Conservation (phyloP, 2,888 invertebrate genomes). For the Alsophila aescularia region DNA sequence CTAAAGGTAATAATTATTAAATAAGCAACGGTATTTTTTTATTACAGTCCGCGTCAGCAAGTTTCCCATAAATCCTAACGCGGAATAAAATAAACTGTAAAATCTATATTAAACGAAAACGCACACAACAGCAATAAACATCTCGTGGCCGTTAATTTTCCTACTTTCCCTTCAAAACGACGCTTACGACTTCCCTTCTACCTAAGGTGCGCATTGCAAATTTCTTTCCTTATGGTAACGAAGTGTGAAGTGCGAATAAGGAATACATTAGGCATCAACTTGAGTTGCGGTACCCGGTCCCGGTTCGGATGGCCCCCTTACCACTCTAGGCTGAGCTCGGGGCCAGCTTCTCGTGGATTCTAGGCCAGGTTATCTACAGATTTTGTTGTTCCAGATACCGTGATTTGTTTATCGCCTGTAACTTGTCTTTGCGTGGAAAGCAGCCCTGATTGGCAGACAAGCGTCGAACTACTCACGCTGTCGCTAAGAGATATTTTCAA, state of each 20-base stretch:
- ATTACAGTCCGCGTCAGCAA: slow-evolving; percentile 7
- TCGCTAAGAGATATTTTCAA: slow-evolving; percentile 32
- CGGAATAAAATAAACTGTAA: slow-evolving; percentile 29
- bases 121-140: slow-evolving; percentile 38
- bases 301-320: slow-evolving; percentile 2
- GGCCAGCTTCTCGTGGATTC: neutral
- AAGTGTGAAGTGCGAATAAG: slow-evolving; percentile 46
- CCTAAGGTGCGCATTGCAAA: slow-evolving; percentile 50
- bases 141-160: slow-evolving; percentile 47
- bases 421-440: slow-evolving; percentile 20
- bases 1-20: neutral
- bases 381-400: slow-evolving; percentile 39
- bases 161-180: slow-evolving; percentile 48
- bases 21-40: neutral
- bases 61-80: slow-evolving; percentile 20
- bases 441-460: slow-evolving; percentile 35
- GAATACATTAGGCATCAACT: slow-evolving; percentile 34
- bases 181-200: slow-evolving; percentile 51
- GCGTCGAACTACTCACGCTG: slow-evolving; percentile 28
- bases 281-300: slow-evolving; percentile 23
- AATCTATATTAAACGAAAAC: slow-evolving; percentile 36
- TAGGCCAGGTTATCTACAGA: slow-evolving; percentile 32
- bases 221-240: slow-evolving; percentile 50
- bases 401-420: slow-evolving; percentile 35
- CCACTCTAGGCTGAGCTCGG: neutral